Conservation (phyloP, 2,888 invertebrate species). For the Ditula angustiorana region DNA sequence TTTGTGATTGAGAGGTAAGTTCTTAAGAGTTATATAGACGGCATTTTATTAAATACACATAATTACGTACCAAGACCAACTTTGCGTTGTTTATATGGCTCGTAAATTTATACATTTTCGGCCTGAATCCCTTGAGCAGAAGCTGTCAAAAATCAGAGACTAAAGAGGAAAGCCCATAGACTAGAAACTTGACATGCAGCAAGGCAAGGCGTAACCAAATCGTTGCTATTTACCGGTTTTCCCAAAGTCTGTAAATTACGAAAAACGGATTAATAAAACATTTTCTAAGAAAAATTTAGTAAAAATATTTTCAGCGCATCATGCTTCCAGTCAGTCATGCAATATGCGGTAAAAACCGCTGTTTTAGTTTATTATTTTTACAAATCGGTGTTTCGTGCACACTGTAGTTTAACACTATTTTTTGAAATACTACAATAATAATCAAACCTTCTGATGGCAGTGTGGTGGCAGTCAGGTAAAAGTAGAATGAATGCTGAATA, state of each 20-base stretch:
- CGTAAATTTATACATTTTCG: conserved; percentile 82
- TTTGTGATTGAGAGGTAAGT: not conserved
- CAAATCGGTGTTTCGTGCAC: too few species aligned
- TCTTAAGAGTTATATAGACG: not conserved
- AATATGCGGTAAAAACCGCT: too few species aligned
- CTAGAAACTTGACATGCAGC: conserved; percentile 40
- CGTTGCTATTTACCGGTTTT: not conserved
- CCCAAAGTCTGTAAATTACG: not conserved
- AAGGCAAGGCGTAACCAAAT: not conserved
- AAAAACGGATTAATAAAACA: not conserved
- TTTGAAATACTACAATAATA: not conserved
- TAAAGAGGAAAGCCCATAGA: conserved; percentile 46
- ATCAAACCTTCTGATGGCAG: too few species aligned
- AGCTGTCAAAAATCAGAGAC: conserved; percentile 76
- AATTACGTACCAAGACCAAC: conserved; percentile 73
- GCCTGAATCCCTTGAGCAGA: conserved; percentile 71
- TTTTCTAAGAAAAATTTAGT: not conserved
- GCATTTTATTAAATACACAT: conserved; percentile 7
- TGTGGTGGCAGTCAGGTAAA: too few species aligned
- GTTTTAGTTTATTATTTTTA: too few species aligned
- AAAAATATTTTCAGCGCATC: too few species aligned
- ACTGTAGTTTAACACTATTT: too few species aligned
- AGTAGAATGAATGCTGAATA: too few species aligned
- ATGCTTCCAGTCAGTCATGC: too few species aligned
- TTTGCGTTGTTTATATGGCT: conserved; percentile 72